Base-by-base conservation (phyloP, 1,140 invertebrate genomes). In the Ostrea edulis region DNA sequence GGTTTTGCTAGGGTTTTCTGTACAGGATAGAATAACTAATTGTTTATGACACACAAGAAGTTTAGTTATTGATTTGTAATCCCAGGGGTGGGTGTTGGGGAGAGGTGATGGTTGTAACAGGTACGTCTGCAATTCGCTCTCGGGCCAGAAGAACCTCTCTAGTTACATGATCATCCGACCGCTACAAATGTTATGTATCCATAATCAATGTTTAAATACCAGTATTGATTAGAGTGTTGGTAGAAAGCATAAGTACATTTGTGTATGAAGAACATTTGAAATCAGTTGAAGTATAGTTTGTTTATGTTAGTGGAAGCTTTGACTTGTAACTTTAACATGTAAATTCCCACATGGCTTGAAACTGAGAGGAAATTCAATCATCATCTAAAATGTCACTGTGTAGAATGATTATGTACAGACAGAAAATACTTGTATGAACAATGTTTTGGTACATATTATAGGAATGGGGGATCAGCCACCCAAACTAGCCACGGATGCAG, bases 401-500 rank as follows among this genome's bases (percentile, higher is more conserved):
- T 44, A 44, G 35, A 44, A 44, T 44, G 35, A 44, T 44, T 1
- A 44, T 44, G 35, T 44, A 44, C 35, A 44, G 1, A 44, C 5
- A 44, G 35, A 44, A 44, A 44, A 44, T 44, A 44, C 35, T 44
- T 1, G 1, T 44, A 44, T 44, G 35, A 44, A 44, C 35, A 44
- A 44, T 44, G 35, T 44, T 44, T 5, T 2, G 35, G 35, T 44
- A 5, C 14, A 17, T 29, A 84, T 84, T 84, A 0, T 65, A 77
- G 35, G 17, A 88, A 86, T 88, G 84, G 51, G 20, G 12, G 58
- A 85, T 5, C 35, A 65, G 7, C 90, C 91, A 11, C 91, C 91
- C 44, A 82, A 84, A 35, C 71, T 91, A 35, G 92, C 91, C 44
- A 89, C 91, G 12, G 90, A 93, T 20, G 93, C 93, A 53, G 92